phyloP scores from a whole-genome alignment of 2,113 vertebrate species.

The Probosciger aterrimus region DNA sequence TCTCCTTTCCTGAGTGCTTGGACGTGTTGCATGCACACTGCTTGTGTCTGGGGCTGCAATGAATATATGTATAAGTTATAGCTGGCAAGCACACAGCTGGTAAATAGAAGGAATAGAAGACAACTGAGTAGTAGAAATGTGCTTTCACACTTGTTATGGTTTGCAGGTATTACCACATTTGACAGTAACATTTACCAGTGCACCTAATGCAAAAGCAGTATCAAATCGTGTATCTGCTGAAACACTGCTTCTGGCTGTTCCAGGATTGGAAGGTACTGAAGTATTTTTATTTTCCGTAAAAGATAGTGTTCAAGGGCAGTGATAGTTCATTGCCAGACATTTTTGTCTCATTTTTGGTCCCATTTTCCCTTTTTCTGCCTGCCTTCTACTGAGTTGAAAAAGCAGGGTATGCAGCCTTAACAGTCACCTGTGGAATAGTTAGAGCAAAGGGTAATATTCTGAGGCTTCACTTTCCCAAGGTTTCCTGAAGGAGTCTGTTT shows the following conservation, averaged over 20 bases:
- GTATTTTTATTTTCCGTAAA: background rate
- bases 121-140: background rate
- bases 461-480: conserved; percentile 3
- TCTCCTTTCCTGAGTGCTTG: background rate
- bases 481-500: conserved; percentile 56
- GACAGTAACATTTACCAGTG: background rate
- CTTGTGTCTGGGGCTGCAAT: background rate
- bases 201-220: background rate
- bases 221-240: background rate
- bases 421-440: background rate
- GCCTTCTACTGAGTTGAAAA: background rate
- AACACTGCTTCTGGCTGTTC: background rate
- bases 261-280: background rate
- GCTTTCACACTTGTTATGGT: background rate
- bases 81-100: background rate
- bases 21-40: background rate
- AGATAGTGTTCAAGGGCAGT: background rate
- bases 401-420: background rate
- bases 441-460: background rate
- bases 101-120: background rate
- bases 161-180: background rate
- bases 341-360: background rate
- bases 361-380: background rate
- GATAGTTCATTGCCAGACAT: background rate
- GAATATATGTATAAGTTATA: background rate